Evolutionary conservation across 2,113 vertebrate species (phyloP), one percentile per base, ranked within the genome.

Genomic region (Xyliphius kryptos): DNA sequence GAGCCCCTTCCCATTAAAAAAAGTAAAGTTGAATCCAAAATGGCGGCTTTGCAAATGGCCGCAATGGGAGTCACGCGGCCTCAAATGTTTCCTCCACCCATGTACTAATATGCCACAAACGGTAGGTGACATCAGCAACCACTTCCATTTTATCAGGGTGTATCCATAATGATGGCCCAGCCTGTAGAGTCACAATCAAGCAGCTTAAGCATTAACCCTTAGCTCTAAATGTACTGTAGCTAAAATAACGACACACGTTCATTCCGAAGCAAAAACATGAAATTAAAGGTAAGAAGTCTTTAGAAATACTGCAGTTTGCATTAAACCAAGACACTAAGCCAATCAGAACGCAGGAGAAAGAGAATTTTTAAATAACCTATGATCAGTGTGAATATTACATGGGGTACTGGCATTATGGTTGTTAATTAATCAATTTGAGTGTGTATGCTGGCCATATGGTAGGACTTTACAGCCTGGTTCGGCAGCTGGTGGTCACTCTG

Each of bases 401-500:
- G 6, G 52, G 6, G 38, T 44, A 57, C 64, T 66, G 48, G 26
- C 47, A 51, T 20, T 40, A 38, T n/a, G 21, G 47, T 3, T 11
- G 14, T 51, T 66, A 51, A 40, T 19, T 51, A 51, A 51, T 66
- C 20, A 50, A 50, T 13, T 50, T 21, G 19, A 66, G 36, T 51
- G 38, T 20, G 57, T 67, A 20, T 52, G 55, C 47, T 11, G 22
- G 56, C 21, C 56, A 59, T 46, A 59, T 67, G 65, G 65, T 40
- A 26, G 21, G 22, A 38, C 11, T 26, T 59, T 59, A 52, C 49
- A 52, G 37, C 56, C 56, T 67, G 56, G 21, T 60, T 16, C 13
- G 14, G 65, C 65, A 67, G 56, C 56, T 59, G 55, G 64, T 67
- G 48, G 36, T 16, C 63, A 65, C n/a, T 11, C 63, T 56, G 22